Evolutionary conservation across 2,797 vertebrate species (phyloP).

Genomic region (Mionectes olivaceus): DNA sequence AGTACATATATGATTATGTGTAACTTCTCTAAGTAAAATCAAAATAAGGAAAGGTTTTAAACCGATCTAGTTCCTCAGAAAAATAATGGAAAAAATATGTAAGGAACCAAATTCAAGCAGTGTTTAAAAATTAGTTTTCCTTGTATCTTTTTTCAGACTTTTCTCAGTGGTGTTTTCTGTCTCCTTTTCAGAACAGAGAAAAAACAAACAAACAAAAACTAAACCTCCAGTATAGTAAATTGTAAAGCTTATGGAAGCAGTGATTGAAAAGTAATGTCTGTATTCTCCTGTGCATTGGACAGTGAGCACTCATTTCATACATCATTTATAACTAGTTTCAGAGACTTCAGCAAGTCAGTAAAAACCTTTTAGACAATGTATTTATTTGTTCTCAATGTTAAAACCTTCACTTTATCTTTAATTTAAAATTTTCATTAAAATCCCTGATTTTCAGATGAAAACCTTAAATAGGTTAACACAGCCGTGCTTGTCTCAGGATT

Average conservation of each 20-base stretch:
- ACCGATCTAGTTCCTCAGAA: background rate
- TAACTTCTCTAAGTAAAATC: background rate
- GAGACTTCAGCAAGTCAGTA: background rate
- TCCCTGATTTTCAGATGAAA: background rate
- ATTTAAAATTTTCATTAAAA: background rate
- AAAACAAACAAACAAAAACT: background rate
- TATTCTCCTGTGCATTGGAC: background rate
- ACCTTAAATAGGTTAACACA: background rate
- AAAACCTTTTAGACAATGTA: background rate
- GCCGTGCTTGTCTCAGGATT: background rate
- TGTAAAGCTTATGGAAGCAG: background rate
- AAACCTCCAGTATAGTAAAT: background rate
- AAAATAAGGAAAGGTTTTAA: background rate
- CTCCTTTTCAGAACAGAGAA: background rate
- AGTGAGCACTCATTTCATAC: conserved; percentile 20
- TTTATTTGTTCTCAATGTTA: background rate
- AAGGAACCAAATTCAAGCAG: background rate
- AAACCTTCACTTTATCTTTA: background rate
- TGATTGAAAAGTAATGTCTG: background rate
- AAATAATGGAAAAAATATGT: background rate
- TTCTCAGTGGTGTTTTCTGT: background rate
- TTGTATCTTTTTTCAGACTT: background rate
- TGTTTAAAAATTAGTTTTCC: background rate
- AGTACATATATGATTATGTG: background rate
- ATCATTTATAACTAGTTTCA: conserved; percentile 25